Percentiles rank a stretch among this genome's conserved stretches.
These are phyloP conservation scores for Melieria omissa DNA, from an alignment of 2,888 invertebrate species.

Conservation along the genomic window DNA sequence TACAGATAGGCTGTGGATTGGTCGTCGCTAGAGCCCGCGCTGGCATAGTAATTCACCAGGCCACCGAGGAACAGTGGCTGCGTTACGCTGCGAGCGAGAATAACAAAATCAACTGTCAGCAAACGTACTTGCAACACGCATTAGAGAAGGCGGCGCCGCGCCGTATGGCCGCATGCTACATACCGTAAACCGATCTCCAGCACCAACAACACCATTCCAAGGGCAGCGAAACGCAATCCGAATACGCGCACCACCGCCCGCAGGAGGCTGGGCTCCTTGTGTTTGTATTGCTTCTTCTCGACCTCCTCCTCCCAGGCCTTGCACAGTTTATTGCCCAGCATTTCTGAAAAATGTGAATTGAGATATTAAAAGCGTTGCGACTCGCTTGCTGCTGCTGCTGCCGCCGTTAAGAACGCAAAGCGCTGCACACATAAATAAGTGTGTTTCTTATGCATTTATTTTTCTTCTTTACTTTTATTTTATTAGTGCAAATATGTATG, in stretches of 20 bases:
- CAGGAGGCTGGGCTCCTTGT: constrained; percentile 65
- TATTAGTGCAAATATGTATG: not conserved
- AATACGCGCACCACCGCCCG: constrained; percentile 70
- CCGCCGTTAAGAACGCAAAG: too few species aligned
- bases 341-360: constrained; percentile 45
- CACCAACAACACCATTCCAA: constrained; percentile 70
- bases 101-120: not conserved
- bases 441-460: not conserved
- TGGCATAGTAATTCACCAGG: constrained; percentile 71
- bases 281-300: constrained; percentile 53
- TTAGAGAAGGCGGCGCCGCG: too few species aligned
- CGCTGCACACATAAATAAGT: not conserved
- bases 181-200: constrained; percentile 72
- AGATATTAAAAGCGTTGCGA: too few species aligned
- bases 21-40: constrained; percentile 40
- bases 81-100: constrained; percentile 68
- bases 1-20: constrained; percentile 76
- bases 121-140: not conserved
- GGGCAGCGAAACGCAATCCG: constrained; percentile 70
- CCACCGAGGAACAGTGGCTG: constrained; percentile 75
- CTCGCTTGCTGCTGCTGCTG: too few species aligned
- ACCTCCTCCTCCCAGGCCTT: constrained; percentile 72
- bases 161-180: constrained; percentile 21
- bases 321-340: constrained; percentile 71
- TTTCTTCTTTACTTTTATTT: not conserved